A percentile compares a stretch with the other conserved stretches of the same genome.
Conservation (phyloP, 1,140 invertebrate genomes). For the Drosophila melanogaster region Release_6_plus_ISO1_MT NC_004354.4:19840001-19840500, state of each 20-base stretch:
- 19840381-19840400: constrained; percentile 28
- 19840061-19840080: no score
- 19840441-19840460: not conserved
- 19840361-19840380: constrained; percentile 1
- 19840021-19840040: no score
- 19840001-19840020: no score
- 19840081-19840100: no score
- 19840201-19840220: no score
- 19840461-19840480: constrained; percentile 1
- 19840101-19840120: no score
- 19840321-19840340: not conserved
- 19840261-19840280: not conserved
- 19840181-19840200: not conserved
- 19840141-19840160: no score
- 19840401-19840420: not conserved
- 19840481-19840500: constrained; percentile 14
- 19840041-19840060: no score
- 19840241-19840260: not conserved
- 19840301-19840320: not conserved
- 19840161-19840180: not conserved
- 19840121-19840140: no score
- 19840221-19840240: not conserved
- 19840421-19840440: constrained; percentile 1
- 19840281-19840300: not conserved
- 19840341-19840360: not conserved